Percentiles rank a stretch among this genome's conserved stretches.
phyloP scores from a whole-genome alignment of 2,113 vertebrate species.

The Microtus ochrogaster region DNA sequence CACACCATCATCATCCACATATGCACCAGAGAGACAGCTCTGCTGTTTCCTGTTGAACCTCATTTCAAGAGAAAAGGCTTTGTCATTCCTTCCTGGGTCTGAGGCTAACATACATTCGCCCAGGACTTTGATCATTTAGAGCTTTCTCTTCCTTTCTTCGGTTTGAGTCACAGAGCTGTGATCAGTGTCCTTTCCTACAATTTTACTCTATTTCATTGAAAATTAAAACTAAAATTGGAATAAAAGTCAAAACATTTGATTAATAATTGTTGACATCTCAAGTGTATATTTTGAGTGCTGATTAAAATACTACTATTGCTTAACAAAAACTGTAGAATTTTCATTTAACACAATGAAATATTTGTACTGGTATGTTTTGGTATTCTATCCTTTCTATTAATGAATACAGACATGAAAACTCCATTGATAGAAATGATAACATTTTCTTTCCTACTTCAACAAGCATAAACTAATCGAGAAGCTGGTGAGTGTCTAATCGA shows the following conservation, averaged over 20 bases:
- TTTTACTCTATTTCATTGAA: neutral
- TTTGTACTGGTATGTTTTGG: neutral
- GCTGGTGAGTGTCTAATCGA: conserved; percentile 42
- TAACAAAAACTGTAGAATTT: neutral
- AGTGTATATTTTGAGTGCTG: neutral
- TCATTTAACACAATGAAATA: neutral
- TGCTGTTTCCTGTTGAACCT: neutral
- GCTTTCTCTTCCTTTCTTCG: neutral
- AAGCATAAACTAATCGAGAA: conserved; percentile 30
- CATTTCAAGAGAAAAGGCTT: neutral
- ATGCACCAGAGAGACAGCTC: neutral
- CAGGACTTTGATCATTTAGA: neutral
- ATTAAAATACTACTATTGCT: neutral
- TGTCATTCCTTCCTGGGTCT: neutral
- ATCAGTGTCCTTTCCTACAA: neutral
- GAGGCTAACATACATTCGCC: neutral
- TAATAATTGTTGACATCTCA: neutral
- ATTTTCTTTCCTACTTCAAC: neutral
- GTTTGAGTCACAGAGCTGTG: neutral
- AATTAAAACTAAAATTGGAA: conserved; percentile 30
- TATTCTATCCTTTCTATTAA: neutral
- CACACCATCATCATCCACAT: neutral
- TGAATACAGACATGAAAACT: neutral
- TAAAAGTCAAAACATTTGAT: neutral
- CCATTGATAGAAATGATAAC: neutral